Percentiles rank a stretch among this genome's conserved stretches.
phyloP scores from a whole-genome alignment of 2,888 invertebrate species.

The Pardosa pseudoannulata region DNA sequence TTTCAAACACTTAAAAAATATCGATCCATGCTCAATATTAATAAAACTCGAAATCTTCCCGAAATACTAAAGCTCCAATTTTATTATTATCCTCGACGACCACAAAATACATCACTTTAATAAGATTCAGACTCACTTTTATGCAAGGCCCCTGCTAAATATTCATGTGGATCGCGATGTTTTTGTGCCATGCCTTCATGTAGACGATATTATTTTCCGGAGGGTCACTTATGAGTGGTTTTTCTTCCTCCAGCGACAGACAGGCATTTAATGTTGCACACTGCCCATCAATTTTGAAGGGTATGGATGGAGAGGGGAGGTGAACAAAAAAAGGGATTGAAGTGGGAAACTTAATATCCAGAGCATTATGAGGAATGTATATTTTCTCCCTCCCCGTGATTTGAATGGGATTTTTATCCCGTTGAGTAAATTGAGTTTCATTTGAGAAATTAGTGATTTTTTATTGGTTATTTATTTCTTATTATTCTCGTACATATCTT shows the following conservation, averaged over 20 bases:
- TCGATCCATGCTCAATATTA: constrained; percentile 24
- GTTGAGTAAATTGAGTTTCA: neutral
- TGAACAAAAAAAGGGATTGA: neutral
- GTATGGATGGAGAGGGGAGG: neutral
- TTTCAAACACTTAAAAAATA: constrained; percentile 11
- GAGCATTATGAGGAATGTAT: neutral
- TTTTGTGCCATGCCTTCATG: constrained; percentile 47
- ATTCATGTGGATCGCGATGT: constrained; percentile 47
- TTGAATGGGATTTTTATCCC: neutral
- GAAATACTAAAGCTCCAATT: constrained; percentile 54
- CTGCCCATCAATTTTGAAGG: neutral
- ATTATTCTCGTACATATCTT: too few species aligned
- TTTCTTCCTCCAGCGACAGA: neutral
- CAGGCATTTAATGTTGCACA: constrained; percentile 15
- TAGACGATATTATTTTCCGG: constrained; percentile 56
- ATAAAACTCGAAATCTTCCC: constrained; percentile 23
- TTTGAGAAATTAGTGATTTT: neutral
- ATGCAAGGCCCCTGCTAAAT: constrained; percentile 59
- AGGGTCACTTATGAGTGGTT: constrained; percentile 37
- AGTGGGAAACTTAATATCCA: neutral
- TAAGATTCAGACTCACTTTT: constrained; percentile 51
- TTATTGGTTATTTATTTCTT: neutral
- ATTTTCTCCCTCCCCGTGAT: neutral
- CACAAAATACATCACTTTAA: constrained; percentile 31
- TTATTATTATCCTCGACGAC: constrained; percentile 55